Percentiles rank a stretch among this genome's conserved stretches.
Conservation (phyloP, 1,140 invertebrate species). For the Neelides sp. region DNA sequence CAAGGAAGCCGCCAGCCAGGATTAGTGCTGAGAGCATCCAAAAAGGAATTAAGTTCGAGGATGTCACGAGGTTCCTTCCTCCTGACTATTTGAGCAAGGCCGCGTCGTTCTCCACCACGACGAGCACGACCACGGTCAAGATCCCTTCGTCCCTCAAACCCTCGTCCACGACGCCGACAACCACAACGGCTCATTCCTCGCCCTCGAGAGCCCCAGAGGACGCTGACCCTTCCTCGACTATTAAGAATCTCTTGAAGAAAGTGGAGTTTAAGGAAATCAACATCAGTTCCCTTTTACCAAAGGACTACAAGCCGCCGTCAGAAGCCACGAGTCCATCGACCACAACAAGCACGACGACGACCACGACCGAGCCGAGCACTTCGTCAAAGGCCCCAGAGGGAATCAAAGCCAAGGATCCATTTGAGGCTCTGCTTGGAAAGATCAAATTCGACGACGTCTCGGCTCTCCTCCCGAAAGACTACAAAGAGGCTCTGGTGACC, state of each 20-base stretch:
- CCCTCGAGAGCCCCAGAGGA: conserved; percentile 33
- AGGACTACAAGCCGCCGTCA: conserved; percentile 14
- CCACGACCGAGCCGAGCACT: not conserved
- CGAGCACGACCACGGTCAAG: conserved; percentile 4
- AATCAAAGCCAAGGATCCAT: conserved; percentile 35
- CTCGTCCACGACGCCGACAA: conserved; percentile 16
- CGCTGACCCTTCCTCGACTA: conserved; percentile 44
- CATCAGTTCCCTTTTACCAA: conserved; percentile 34
- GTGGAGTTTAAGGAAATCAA: conserved; percentile 40
- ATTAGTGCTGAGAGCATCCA: conserved; percentile 6
- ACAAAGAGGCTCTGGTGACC: conserved; percentile 37
- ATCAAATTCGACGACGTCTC: conserved; percentile 48
- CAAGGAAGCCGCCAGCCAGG: conserved; percentile 4
- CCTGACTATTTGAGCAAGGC: conserved; percentile 38
- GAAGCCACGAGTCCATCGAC: conserved; percentile 19
- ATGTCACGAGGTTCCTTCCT: conserved; percentile 45
- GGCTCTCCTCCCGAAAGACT: conserved; percentile 46
- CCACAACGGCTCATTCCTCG: conserved; percentile 31
- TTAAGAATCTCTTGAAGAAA: conserved; percentile 2
- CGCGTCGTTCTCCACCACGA: not conserved
- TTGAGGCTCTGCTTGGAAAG: conserved; percentile 40
- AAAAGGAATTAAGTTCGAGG: conserved; percentile 32
- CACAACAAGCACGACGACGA: conserved; percentile 30
- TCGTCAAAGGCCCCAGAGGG: too few species aligned
- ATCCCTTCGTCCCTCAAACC: too few species aligned